Base-by-base conservation (phyloP, 2,888 invertebrate species). In the Xylophagus ater region DNA sequence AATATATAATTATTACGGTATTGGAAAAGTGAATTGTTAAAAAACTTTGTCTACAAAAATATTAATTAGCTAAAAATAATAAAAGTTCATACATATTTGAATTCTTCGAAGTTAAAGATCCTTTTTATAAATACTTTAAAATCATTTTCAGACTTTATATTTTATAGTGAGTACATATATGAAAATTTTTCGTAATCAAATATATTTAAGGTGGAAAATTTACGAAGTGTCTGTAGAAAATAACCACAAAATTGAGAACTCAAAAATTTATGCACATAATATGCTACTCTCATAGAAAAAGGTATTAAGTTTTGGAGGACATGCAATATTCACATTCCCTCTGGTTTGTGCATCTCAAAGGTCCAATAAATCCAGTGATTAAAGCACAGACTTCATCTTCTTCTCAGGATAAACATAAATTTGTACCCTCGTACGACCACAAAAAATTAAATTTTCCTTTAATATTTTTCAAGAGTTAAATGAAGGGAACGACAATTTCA, bases 341-440 rank as follows among this genome's bases (percentile, higher is more conserved):
- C 10, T 14, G 33, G 19, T 25, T 31, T 38, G 23, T 38, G 32
- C 33, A 61, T 60, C 61, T 60, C 60, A 50, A 59, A 61, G 61
- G 61, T 59, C 59, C 58, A 59, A 60, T 60, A 60, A 60, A 60
- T 61, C 59, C 60, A 60, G 60, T 61, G 58, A 60, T 60, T 60
- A 60, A 60, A 60, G 61, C 40, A 40, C 40, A 44, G 40, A 44
- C 42, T 44, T 38, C 44, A 41, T 41, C 38, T 41, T 35, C 41
- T 44, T 32, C n/a, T 31, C 38, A 33, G 41, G 32, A 35, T 33
- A 38, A 21, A 38, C 41, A 41, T 44, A 41, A 44, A 41, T 41
- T 44, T 37, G 32, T 25, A 24, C 29, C 31, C 35, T 21, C 29
- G 12, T 37, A 34, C 28, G 26, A 20, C 9, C 14, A 9, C 25